phyloP scores from a whole-genome alignment of 1,140 invertebrate genomes.

The Callitettix versicolor region DNA sequence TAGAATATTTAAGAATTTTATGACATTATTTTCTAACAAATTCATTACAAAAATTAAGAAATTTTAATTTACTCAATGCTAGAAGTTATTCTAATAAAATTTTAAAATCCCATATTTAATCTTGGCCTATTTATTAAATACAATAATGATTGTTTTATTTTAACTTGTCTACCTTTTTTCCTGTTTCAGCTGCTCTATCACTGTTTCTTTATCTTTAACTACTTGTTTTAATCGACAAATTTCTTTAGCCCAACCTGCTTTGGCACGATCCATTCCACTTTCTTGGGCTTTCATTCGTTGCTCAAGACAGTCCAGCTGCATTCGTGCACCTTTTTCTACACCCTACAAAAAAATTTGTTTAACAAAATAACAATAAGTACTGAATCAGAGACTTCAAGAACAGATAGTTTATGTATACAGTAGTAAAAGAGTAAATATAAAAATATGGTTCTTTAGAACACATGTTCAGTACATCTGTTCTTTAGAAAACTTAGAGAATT shows the following conservation, averaged over 20 bases:
- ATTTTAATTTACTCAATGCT: neutral
- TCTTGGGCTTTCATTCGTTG: slow-evolving; percentile 41
- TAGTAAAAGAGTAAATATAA: too few relatives aligned
- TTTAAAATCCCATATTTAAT: neutral
- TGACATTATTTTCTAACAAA: too few relatives aligned
- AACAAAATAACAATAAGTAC: too few relatives aligned
- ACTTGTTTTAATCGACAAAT: slow-evolving; percentile 36
- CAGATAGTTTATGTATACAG: too few relatives aligned
- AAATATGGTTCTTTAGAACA: too few relatives aligned
- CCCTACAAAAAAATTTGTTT: slow-evolving; percentile 31
- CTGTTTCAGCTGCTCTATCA: slow-evolving; percentile 34
- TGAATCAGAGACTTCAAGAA: too few relatives aligned
- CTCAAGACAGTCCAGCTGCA: slow-evolving; percentile 40
- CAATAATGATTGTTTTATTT: neutral
- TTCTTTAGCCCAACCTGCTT: slow-evolving; percentile 39
- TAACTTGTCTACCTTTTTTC: slow-evolving; percentile 29
- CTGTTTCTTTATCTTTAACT: slow-evolving; percentile 36
- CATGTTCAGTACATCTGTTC: too few relatives aligned
- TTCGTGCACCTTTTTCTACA: slow-evolving; percentile 39
- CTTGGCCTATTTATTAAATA: neutral
- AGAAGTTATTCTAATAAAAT: neutral
- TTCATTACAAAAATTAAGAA: neutral
- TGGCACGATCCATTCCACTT: slow-evolving; percentile 35
- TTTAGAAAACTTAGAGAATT: too few relatives aligned
- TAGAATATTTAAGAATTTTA: too few relatives aligned